A percentile compares a stretch with the other conserved stretches of the same genome.
phyloP scores from a whole-genome alignment of 2,113 vertebrate genomes.

The Marmota flaviventris region DNA sequence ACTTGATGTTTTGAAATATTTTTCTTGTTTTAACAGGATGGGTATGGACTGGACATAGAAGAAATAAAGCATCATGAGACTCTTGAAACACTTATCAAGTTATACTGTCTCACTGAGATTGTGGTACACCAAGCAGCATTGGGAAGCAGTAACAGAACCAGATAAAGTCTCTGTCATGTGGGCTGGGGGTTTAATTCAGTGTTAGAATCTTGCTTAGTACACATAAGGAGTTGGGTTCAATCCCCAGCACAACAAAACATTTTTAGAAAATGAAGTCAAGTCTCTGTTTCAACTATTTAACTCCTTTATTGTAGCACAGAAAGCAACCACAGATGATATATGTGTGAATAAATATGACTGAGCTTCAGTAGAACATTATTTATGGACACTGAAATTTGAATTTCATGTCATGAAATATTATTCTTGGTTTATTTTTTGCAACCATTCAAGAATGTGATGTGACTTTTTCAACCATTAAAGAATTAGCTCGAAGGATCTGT shows the following conservation, averaged over 20 bases:
- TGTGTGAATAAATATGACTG: not conserved
- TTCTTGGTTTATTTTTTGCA: constrained; percentile 24
- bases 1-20: not conserved
- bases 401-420: not conserved
- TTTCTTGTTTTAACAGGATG: constrained; percentile 11
- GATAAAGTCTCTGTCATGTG: not conserved
- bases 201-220: too few relatives aligned
- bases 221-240: too few relatives aligned
- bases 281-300: not conserved
- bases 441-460: not conserved
- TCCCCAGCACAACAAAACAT: too few relatives aligned
- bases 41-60: not conserved
- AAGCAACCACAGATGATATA: not conserved
- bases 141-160: not conserved
- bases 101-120: not conserved
- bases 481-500: not conserved
- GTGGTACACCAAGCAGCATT: not conserved
- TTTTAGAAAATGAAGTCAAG: too few relatives aligned
- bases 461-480: not conserved
- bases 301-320: not conserved
- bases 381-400: not conserved
- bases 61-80: not conserved
- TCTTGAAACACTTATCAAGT: not conserved
- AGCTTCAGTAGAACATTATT: not conserved
- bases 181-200: not conserved